A percentile compares a stretch with the other conserved stretches of the same genome.
These are phyloP conservation scores for Neosilurus hyrtlii DNA, from an alignment of 2,797 vertebrate genomes.

Conservation along the genomic window DNA sequence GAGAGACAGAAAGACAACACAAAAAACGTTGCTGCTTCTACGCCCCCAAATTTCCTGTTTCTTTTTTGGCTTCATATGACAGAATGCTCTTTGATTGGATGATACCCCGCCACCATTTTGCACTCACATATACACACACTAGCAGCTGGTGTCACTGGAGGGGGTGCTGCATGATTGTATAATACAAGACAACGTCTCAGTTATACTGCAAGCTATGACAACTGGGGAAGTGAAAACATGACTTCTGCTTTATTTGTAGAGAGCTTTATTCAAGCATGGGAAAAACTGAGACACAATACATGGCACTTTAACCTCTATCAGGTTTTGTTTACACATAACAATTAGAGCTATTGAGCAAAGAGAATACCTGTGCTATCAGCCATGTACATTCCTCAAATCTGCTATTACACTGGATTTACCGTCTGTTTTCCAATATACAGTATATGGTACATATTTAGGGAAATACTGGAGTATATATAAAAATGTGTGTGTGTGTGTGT, in stretches of 20 bases:
- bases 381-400: not conserved
- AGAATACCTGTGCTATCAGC: not conserved
- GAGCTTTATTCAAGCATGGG: conserved; percentile 19
- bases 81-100: conserved; percentile 38
- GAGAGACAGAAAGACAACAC: conserved; percentile 19
- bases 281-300: conserved; percentile 24
- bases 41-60: conserved; percentile 39
- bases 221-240: conserved; percentile 36
- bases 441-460: not conserved
- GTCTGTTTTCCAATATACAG: not conserved
- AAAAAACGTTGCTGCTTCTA: conserved; percentile 32
- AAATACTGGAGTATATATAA: not conserved
- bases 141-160: conserved; percentile 29
- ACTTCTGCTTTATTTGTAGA: conserved; percentile 43
- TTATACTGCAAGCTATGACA: conserved; percentile 15
- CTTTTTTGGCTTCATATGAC: conserved; percentile 33
- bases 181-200: conserved; percentile 31
- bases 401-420: not conserved
- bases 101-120: conserved; percentile 23
- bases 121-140: conserved; percentile 7
- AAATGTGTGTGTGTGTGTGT: conserved; percentile 1
- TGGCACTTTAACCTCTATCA: conserved; percentile 20
- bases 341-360: not conserved
- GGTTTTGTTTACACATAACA: conserved; percentile 30
- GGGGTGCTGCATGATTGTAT: conserved; percentile 27